Evolutionary conservation across 1,140 invertebrate species (phyloP), one percentile per base, ranked within the genome.

Genomic region (Lineus longissimus): DNA sequence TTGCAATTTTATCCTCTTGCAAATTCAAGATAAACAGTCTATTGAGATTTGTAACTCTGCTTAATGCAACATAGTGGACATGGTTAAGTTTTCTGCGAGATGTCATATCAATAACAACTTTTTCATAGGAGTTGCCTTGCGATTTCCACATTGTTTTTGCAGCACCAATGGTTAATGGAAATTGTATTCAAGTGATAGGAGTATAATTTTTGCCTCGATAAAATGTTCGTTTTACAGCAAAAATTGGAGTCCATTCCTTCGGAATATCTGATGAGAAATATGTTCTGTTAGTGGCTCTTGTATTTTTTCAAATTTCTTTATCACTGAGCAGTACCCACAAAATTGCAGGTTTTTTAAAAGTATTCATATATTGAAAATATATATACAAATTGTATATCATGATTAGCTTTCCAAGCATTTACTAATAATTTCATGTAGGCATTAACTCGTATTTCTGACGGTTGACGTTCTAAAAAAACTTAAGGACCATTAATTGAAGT

Each of bases 371-470:
- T 19, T 43, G 11, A 40, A 15, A 65, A 36, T 68, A 63, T 40
- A 68, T 64, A 33, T n/a, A n/a, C n/a, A n/a, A n/a, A n/a, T n/a
- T n/a, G n/a, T n/a, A n/a, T n/a, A n/a, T n/a, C n/a, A n/a, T 56
- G 55, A 29, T 68, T 68, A 33, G 64, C 67, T 55, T 62, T 40
- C 67, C 64, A 66, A 33, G 54, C 43, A n/a, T 22, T 22, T 22
- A 45, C 23, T 7, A 64, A 45, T 40, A 33, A 17, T 36, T 19
- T 15, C 33, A 56, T 64, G 40, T 64, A 67, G 6, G 31, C 31
- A 33, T 64, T 60, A 41, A 61, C 57, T n/a, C 66, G 2, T 17
- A 54, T 2, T 25, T 67, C 65, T 43, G 15, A 36, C 7, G 29
- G 19, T 17, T 41, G 17, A 40, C 65, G 27, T 61, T 61, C 56